phyloP scores from a whole-genome alignment of 2,797 vertebrate species.

The Trichosurus vulpecula region DNA sequence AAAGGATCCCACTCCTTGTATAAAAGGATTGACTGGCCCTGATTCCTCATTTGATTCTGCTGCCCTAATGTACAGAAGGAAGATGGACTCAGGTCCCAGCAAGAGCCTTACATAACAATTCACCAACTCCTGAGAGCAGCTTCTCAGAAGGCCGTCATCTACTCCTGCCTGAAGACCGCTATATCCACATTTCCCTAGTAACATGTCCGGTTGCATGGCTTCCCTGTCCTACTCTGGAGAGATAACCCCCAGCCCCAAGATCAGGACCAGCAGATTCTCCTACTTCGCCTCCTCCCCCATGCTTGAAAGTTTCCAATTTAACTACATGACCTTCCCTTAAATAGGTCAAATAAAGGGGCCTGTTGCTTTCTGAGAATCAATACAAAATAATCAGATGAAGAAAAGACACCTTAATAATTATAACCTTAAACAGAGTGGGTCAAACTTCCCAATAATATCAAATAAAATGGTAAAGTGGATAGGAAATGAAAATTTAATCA shows the following conservation, averaged over 20 bases:
- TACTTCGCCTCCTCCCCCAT: not conserved
- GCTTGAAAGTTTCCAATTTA: not conserved
- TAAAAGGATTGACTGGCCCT: not conserved
- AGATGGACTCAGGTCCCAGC: not conserved
- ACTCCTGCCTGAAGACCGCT: not conserved
- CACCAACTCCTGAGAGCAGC: not conserved
- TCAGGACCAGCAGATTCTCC: not conserved
- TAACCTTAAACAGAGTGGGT: not conserved
- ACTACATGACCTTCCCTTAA: not conserved
- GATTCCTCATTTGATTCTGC: not conserved
- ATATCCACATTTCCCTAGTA: not conserved
- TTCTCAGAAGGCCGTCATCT: not conserved
- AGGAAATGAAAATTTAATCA: not conserved
- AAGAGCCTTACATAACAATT: not conserved
- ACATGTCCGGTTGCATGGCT: not conserved
- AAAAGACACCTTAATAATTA: not conserved
- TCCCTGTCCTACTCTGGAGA: not conserved
- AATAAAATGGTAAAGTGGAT: not conserved
- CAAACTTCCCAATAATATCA: not conserved
- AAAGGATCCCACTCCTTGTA: not conserved
- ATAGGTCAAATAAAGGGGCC: not conserved
- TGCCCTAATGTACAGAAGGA: not conserved
- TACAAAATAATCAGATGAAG: not conserved
- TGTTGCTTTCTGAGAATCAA: not conserved
- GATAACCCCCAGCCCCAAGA: not conserved